A percentile compares a stretch with the other conserved stretches of the same genome.
These are phyloP conservation scores for Sternarchorhynchus goeldii DNA, from an alignment of 2,797 vertebrate genomes.

Conservation along the genomic window DNA sequence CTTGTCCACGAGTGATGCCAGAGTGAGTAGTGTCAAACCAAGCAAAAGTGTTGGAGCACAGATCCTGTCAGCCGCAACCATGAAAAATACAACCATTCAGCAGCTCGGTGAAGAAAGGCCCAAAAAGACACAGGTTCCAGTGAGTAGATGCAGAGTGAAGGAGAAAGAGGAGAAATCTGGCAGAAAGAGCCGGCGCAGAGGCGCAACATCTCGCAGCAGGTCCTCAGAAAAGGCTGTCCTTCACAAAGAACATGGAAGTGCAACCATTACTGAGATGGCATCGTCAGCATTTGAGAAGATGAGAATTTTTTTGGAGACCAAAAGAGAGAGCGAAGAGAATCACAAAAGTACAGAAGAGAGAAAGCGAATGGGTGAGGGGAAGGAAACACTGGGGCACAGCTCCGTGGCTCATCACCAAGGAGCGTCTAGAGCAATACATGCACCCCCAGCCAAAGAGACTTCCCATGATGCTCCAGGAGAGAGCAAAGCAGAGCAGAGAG, in stretches of 20 bases:
- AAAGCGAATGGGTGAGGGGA: background rate
- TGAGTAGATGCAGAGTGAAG: background rate
- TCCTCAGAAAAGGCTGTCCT: background rate
- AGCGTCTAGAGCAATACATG: background rate
- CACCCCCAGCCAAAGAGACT: background rate
- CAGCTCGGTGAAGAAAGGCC: background rate
- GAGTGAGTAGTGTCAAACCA: background rate
- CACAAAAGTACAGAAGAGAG: background rate
- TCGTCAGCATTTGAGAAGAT: conserved; percentile 48
- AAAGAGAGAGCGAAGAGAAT: conserved; percentile 5
- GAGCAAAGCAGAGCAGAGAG: background rate
- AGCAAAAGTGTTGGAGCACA: background rate
- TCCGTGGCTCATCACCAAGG: no score
- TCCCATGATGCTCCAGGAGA: background rate
- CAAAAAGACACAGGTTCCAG: background rate
- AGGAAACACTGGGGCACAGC: background rate
- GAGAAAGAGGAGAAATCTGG: background rate
- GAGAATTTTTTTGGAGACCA: conserved; percentile 43
- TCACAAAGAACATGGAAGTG: background rate
- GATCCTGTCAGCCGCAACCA: background rate
- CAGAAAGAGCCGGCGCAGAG: background rate
- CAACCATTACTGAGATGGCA: background rate
- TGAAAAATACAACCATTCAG: no score
- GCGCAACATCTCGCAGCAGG: background rate
- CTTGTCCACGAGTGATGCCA: background rate